Conservation (phyloP, 2,113 vertebrate species). For the Pampusana beccarii region DNA sequence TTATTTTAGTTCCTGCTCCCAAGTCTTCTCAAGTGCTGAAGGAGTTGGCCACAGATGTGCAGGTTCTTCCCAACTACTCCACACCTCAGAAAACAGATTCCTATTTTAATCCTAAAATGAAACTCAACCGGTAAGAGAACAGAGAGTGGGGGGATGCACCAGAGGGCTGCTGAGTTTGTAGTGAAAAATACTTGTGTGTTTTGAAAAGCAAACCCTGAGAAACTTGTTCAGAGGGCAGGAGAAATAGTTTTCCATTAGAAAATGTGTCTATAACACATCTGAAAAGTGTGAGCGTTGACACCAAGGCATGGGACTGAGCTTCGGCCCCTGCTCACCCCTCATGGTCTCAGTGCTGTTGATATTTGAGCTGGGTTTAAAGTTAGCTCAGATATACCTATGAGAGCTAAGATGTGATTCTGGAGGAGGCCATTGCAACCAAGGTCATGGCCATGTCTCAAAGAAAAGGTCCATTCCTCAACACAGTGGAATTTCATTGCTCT, state of each 20-base stretch:
- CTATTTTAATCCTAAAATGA: conserved; percentile 99
- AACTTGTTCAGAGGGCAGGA: background rate
- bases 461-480: background rate
- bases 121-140: conserved; percentile 89
- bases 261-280: background rate
- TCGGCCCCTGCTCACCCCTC: background rate
- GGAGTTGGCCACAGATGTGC: conserved; percentile 91
- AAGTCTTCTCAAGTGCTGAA: conserved; percentile 86
- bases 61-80: conserved; percentile 91
- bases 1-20: conserved; percentile 62
- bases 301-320: rapidly evolving
- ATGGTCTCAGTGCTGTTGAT: background rate
- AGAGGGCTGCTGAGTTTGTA: background rate
- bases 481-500: background rate
- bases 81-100: conserved; percentile 94
- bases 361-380: background rate
- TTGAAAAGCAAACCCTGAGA: background rate
- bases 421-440: background rate
- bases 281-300: background rate
- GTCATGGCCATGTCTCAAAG: background rate
- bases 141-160: background rate
- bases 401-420: background rate
- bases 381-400: background rate
- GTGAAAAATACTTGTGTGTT: background rate
- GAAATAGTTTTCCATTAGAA: background rate